These are phyloP conservation scores for Oreochromis aureus DNA, from an alignment of 2,113 vertebrate genomes.

Conservation along the genomic window DNA sequence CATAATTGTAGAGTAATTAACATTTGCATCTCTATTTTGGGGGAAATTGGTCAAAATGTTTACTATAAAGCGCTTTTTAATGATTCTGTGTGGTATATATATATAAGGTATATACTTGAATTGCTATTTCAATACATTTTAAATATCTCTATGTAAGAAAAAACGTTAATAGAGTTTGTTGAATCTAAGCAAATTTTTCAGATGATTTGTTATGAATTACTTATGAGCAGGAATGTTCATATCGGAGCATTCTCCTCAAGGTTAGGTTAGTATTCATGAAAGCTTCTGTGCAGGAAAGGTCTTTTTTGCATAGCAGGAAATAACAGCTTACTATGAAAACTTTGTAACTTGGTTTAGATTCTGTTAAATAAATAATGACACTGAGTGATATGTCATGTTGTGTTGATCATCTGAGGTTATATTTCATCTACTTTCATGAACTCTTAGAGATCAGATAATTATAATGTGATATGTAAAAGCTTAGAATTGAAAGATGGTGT, in stretches of 20 bases:
- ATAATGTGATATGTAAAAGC: background rate
- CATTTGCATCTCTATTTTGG: background rate
- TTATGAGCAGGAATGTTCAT: background rate
- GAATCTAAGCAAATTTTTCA: background rate
- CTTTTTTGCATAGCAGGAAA: constrained; percentile 47
- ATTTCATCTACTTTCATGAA: background rate
- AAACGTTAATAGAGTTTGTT: background rate
- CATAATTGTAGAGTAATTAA: background rate
- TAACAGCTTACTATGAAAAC: background rate
- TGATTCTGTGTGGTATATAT: background rate
- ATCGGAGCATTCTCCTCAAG: constrained; percentile 9
- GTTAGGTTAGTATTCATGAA: constrained; percentile 39
- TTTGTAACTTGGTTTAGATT: background rate
- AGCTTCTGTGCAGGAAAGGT: background rate
- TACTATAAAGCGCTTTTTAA: background rate
- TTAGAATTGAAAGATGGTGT: background rate
- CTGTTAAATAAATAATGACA: background rate
- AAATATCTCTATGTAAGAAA: background rate
- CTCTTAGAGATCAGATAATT: background rate
- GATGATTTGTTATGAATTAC: background rate
- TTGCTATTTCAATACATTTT: background rate
- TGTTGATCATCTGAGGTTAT: background rate
- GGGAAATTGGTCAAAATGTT: background rate
- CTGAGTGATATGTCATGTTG: background rate
- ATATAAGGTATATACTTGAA: background rate